Evolutionary conservation across 2,888 invertebrate species (phyloP), one percentile per base, ranked within the genome.

Genomic region (Tromatobia lineatoria): DNA sequence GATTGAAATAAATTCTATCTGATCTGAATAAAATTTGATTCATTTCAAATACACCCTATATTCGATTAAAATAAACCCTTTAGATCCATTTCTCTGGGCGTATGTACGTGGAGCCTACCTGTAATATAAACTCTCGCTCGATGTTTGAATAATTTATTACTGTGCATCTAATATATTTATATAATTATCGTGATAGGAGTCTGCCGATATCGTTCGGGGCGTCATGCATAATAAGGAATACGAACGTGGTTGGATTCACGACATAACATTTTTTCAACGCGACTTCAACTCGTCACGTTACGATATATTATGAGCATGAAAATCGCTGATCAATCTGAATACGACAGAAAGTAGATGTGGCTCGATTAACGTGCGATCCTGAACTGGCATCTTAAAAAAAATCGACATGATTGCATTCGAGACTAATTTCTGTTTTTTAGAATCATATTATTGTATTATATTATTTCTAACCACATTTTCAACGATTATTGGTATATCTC

Each of bases 151-250:
- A 86, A 86, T 87, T 89, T 88, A 89, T 89, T 85, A 87, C 88
- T 89, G 85, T 88, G 89, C 89, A 90, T 90, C 85, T 87, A 87
- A 86, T 87, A 88, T 86, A 87, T 89, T 83, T 88, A 85, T 88
- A 84, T 83, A 82, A 88, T 86, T 86, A 88, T 86, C 82, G 82
- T 82, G 67, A 80, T 73, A 77, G 71, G 71, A 76, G 54, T 83
- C 66, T 67, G 75, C 42, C 66, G 59, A 66, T 75, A 85, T 52
- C 23, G 23, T 57, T 70, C 57, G 29, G 69, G 69, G 47, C 59
- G 59, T 57, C 59, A 47, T 74, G 74, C 59, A 61, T 52, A 38
- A 13, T 61, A 61, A 45, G 45, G 59, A 59, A 61, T 57, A 57
- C 57, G 57, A 57, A 15, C 23, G 57, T 57, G 57, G 57, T 8